Base-by-base conservation (phyloP, 2,113 vertebrate genomes). In the Myxocyprinus asiaticus region DNA sequence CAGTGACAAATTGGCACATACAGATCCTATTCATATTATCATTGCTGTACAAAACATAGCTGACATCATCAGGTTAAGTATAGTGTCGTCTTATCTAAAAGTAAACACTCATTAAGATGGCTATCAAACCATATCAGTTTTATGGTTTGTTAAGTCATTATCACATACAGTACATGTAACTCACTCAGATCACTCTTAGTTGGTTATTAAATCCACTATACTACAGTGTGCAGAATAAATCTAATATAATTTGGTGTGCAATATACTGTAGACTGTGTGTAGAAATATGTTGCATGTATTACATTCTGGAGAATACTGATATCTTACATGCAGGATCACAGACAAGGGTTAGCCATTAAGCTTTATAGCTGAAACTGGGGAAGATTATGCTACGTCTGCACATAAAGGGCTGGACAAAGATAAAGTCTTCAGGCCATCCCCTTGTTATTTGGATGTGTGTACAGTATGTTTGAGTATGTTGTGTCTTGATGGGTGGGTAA, bases 401-500 rank as follows among this genome's bases (percentile, higher is more conserved):
- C 12, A 61, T 59, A 45, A 73, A 59, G 14, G 66, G 8, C 44
- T 43, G 53, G 33, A 50, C 22, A 33, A 33, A 33, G 22, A 1
- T 33, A 3, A 33, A 33, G 22, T 33, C 22, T n/a, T n/a, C 6
- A 62, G 22, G 10, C 70, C 44, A 55, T 47, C 61, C 43, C 17
- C 45, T 45, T 17, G 67, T 33, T 43, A 42, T 78, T 68, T 43
- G 42, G 48, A 15, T 67, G 50, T 33, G 11, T 33, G 22, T 45
- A 17, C 22, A 63, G 67, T 64, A 4, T 72, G 67, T 42, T 56
- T 67, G n/a, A 67, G 44, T 51, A 42, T 51, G 53, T 63, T 63
- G 12, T 72, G 51, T 61, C n/a, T 51, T 53, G 15, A 56, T 76
- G 76, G 65, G 69, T 65, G 67, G 68, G 76, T 43, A 43, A 64